Evolutionary conservation across 2,888 invertebrate genomes (phyloP).

Genomic region (Stomorhina lunata): DNA sequence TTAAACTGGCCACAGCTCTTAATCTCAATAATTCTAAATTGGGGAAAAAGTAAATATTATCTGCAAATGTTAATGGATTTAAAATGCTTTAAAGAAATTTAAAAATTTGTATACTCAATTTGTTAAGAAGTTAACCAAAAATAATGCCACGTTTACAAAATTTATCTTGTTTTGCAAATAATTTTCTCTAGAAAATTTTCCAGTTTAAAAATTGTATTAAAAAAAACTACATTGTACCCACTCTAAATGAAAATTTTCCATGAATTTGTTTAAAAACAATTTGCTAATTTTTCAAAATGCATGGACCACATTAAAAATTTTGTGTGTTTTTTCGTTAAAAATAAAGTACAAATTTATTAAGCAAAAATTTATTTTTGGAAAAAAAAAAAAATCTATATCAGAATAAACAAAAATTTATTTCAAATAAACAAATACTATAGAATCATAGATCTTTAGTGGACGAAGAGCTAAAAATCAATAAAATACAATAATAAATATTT

Average conservation of each 20-base stretch:
- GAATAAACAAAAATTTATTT: not conserved
- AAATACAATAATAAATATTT: constrained; percentile 28
- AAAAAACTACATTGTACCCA: not conserved
- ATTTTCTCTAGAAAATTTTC: not conserved
- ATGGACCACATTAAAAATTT: constrained; percentile 3
- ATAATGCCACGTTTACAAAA: no score
- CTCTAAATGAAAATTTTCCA: constrained; percentile 48
- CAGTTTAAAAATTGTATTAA: not conserved
- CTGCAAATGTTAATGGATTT: no score
- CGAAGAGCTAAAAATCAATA: not conserved
- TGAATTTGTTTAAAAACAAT: constrained; percentile 42
- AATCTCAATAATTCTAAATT: no score
- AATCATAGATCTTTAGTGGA: not conserved
- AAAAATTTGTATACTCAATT: no score
- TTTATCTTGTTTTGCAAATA: not conserved
- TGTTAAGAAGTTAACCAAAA: no score
- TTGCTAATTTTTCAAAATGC: not conserved
- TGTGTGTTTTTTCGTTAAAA: not conserved
- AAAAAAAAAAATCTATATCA: not conserved
- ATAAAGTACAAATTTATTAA: constrained; percentile 18
- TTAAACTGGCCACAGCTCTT: no score
- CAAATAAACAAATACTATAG: constrained; percentile 1
- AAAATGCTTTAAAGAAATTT: no score
- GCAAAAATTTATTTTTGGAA: constrained; percentile 6
- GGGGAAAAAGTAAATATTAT: no score